phyloP scores from a whole-genome alignment of 2,113 vertebrate genomes.

The Rhea americana region DNA sequence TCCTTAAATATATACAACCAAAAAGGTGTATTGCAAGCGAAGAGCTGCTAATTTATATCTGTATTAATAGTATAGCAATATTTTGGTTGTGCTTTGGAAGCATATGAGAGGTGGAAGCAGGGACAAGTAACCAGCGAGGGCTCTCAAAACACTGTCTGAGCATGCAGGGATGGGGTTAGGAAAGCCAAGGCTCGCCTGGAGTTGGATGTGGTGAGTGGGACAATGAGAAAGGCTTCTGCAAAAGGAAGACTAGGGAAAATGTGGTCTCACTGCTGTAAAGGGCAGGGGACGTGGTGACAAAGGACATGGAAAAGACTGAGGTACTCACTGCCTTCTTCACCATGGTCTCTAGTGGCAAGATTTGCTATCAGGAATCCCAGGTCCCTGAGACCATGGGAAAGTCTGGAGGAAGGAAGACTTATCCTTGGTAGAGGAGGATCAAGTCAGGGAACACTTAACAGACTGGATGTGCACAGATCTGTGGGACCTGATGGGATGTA shows the following conservation, averaged over 20 bases:
- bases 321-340: neutral
- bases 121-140: neutral
- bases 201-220: neutral
- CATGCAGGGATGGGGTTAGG: neutral
- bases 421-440: neutral
- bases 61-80: neutral
- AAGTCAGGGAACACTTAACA: neutral
- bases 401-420: neutral
- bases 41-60: neutral
- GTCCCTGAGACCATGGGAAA: neutral
- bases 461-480: neutral
- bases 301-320: neutral
- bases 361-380: neutral
- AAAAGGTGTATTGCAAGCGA: neutral
- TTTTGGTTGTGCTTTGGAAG: neutral
- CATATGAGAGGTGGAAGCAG: neutral
- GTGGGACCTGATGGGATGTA: neutral
- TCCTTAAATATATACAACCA: neutral
- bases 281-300: neutral
- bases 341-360: neutral
- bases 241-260: too few relatives aligned
- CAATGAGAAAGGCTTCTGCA: too few relatives aligned
- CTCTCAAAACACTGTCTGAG: neutral
- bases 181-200: neutral
- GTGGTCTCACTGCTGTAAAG: too few relatives aligned